phyloP scores from a whole-genome alignment of 2,888 invertebrate genomes.

The Drosophila subsilvestris region DNA sequence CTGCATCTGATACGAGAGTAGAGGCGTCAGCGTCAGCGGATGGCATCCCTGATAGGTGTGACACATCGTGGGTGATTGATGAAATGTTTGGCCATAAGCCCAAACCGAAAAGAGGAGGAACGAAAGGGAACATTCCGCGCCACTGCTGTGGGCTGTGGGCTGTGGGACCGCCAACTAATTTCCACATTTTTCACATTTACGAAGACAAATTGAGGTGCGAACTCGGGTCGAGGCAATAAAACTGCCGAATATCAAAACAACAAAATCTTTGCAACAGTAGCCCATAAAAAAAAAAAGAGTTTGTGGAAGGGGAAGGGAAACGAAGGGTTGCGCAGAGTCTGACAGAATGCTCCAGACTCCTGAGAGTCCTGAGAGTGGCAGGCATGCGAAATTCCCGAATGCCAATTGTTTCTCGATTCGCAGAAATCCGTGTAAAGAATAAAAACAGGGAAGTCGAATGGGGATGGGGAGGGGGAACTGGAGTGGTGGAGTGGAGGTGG shows the following conservation, averaged over 20 bases:
- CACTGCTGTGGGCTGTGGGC: too few relatives aligned
- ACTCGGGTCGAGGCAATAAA: constrained; percentile 83
- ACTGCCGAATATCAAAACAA: constrained; percentile 80
- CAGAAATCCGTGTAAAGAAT: constrained; percentile 58
- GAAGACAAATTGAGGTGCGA: constrained; percentile 84
- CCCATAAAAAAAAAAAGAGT: constrained; percentile 60
- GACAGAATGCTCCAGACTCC: not conserved
- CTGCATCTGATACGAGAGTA: constrained; percentile 56
- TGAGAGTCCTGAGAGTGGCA: constrained; percentile 59
- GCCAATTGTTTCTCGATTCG: constrained; percentile 81
- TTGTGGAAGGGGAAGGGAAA: constrained; percentile 3
- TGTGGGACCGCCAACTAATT: constrained; percentile 79
- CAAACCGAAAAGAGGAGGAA: constrained; percentile 30
- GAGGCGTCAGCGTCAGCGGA: constrained; percentile 35
- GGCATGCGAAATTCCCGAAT: constrained; percentile 68
- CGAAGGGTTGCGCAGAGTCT: constrained; percentile 50
- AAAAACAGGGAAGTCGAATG: constrained; percentile 23
- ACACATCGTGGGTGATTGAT: constrained; percentile 81
- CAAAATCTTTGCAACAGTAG: constrained; percentile 71
- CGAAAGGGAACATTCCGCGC: constrained; percentile 10
- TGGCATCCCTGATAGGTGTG: constrained; percentile 78
- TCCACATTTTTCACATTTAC: constrained; percentile 84
- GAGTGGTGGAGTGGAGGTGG: constrained; percentile 13
- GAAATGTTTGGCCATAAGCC: constrained; percentile 65
- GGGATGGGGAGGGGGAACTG: not conserved